Base-by-base conservation (phyloP, 2,113 vertebrate genomes). In the Isurus oxyrinchus region DNA sequence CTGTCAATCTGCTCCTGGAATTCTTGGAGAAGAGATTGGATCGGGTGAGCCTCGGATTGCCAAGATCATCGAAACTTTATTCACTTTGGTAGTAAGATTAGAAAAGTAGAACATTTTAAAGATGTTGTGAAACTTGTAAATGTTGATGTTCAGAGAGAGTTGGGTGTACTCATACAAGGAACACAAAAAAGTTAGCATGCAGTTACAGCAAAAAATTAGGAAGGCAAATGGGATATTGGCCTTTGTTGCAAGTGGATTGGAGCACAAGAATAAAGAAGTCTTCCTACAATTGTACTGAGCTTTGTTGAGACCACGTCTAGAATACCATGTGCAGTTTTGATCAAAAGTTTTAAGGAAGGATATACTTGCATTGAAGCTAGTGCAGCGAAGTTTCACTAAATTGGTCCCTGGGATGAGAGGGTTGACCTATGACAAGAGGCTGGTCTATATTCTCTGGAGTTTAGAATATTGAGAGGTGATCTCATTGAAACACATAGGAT, bases 21-120 rank as follows among this genome's bases (percentile, higher is more conserved):
- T 99, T 99, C 97, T 98, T 99, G 97, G 99, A 99, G 97, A 98
- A 97, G 8, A 98, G 98, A 84, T 98, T 99, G 3, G 98, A 99
- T 96, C 97, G 98, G 98, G 99, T 99, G 67, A 98, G 98, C 35
- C 0, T 1, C 2, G 49, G 6, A 59, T 13, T 27, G 66, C 5
- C 79, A 19, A 84, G 3, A 40, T 40, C n/a, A 84, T 84, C 14
- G 0, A 84, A 84, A 84, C 14, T 3, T 76, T 76, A 35, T 76
- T 35, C 5, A 6, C 27, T 5, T 72, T 31, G 7, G 72, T 76
- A 76, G 35, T n/a, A 76, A 35, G 35, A 76, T 21, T 67, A 16
- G 61, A 72, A 72, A 72, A 72, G 69, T 76, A 76, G 69, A 72
- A 76, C 72, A 76, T 76, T 35, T n/a, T 76, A 35, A 11, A 76